Conservation (phyloP, 2,797 vertebrate genomes). For the Chromobotia macracanthus region DNA sequence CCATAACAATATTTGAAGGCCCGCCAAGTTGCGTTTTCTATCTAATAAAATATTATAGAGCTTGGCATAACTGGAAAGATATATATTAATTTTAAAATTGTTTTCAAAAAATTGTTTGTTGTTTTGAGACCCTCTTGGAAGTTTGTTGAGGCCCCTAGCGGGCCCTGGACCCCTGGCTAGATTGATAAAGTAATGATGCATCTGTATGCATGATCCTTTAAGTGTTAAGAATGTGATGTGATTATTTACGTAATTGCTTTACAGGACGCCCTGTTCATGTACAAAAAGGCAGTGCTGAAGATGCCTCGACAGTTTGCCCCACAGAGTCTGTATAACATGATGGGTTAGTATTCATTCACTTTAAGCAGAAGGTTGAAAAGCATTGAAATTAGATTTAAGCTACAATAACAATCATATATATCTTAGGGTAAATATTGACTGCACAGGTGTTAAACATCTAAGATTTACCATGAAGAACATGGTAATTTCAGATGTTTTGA, state of each 20-base stretch:
- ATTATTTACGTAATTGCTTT: slow-evolving; percentile 53
- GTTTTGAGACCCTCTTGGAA: no score
- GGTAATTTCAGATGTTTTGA: neutral
- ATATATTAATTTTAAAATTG: no score
- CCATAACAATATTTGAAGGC: no score
- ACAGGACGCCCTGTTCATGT: slow-evolving; percentile 92
- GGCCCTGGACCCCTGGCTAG: neutral
- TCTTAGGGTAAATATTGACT: no score
- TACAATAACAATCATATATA: no score
- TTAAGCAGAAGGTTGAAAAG: neutral
- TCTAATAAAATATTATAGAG: no score
- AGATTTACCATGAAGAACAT: neutral
- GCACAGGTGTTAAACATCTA: neutral
- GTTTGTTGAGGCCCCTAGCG: no score
- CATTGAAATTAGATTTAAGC: neutral
- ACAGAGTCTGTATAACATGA: slow-evolving; percentile 99
- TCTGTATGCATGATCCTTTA: neutral
- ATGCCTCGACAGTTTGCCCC: slow-evolving; percentile 98
- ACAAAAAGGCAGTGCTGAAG: slow-evolving; percentile 97
- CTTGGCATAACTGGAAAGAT: no score
- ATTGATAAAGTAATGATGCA: neutral
- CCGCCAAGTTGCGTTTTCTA: no score
- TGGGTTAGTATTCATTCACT: slow-evolving; percentile 83
- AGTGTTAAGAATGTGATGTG: slow-evolving; percentile 17
- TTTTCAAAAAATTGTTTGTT: no score